phyloP scores from a whole-genome alignment of 2,113 vertebrate species.

The Sula dactylatra region DNA sequence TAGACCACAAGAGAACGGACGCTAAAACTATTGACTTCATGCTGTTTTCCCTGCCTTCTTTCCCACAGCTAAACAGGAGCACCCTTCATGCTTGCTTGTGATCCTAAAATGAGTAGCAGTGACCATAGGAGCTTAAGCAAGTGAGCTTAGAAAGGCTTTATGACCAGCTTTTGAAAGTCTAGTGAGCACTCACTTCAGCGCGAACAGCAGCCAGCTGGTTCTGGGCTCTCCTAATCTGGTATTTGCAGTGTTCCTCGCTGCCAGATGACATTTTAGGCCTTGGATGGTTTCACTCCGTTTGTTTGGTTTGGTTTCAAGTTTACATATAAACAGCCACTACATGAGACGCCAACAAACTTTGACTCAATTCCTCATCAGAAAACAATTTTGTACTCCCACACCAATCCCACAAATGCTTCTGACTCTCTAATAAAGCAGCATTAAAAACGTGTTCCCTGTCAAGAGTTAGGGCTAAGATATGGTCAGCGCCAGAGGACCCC shows the following conservation, averaged over 20 bases:
- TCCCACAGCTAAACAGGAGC: constrained; percentile 12
- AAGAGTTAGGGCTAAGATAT: neutral
- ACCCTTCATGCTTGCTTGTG: neutral
- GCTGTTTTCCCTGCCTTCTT: neutral
- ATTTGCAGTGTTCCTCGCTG: neutral
- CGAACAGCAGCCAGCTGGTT: constrained; percentile 10
- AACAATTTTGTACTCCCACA: constrained; percentile 50
- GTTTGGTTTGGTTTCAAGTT: constrained; percentile 45
- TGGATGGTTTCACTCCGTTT: neutral
- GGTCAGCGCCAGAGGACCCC: rapidly evolving
- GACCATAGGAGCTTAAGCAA: neutral
- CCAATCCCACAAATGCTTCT: constrained; percentile 39
- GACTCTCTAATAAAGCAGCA: constrained; percentile 33
- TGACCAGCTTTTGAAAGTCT: neutral
- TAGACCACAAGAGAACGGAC: neutral
- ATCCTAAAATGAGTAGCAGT: neutral
- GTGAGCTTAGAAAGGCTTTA: constrained; percentile 14
- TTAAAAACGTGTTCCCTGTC: neutral
- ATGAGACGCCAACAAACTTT: neutral
- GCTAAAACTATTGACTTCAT: neutral
- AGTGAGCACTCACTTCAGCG: neutral
- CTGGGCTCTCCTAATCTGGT: constrained; percentile 16
- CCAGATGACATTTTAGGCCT: constrained; percentile 19
- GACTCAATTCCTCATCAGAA: constrained; percentile 51
- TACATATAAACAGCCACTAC: constrained; percentile 36